Base-by-base conservation (phyloP, 53 echinoderm and acorn worm species). In the Echinometra lucunter region DNA sequence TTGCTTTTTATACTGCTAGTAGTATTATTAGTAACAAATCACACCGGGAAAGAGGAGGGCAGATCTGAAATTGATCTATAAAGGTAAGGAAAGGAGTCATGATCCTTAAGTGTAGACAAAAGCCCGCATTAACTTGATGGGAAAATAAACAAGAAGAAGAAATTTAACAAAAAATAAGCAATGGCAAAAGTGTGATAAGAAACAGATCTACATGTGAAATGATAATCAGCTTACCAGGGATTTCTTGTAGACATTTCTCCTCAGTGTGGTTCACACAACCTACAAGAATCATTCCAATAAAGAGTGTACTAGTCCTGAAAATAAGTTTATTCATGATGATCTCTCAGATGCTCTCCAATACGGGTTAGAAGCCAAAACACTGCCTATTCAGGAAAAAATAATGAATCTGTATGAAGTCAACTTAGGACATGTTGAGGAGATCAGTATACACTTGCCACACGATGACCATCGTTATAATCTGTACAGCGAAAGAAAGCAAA, bases 281-380 rank as follows among this genome's bases (percentile, higher is more conserved):
- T 23, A 44, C 82, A 47, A 85, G 85, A 47, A 85, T n/a, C n/a
- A 27, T 85, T 49, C 85, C 85, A 85, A 85, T 85, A n/a, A 85
- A 1, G 1, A 85, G 19, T 49, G 13, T 19, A 81, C 44, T 18
- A 85, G 47, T 85, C 85, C 49, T 53, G 49, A 45, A 85, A 85
- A 40, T 78, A 35, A 21, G 19, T 42, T 42, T 35, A 42, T 27
- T 6, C 85, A 85, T 85, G 85, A n/a, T 85, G 49, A 28, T 21
- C 28, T 47, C 49, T 85, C n/a, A n/a, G 47, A 47, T 45, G 13
- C n/a, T 49, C 38, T 40, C 38, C 10, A 53, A 30, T n/a, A 21
- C 15, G 19, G 85, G 27, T n/a, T 28, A 49, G 28, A 85, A 85
- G 38, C 78, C 18, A 42, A 40, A 38, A 6, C 53, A 53, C 37